phyloP scores from a whole-genome alignment of 2,888 invertebrate genomes.

The Poecilobothrus nobilitatus region DNA sequence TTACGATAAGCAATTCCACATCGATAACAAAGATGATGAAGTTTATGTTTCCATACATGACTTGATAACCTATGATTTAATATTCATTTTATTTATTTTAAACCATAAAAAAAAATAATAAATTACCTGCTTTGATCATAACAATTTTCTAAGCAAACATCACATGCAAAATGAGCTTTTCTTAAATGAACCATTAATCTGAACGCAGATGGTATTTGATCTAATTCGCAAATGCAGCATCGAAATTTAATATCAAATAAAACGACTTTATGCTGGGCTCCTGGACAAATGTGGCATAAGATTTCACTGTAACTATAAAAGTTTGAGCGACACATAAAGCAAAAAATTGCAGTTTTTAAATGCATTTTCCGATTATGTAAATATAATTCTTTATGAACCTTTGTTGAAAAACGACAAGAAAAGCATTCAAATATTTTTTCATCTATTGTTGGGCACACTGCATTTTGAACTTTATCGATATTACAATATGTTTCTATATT shows the following conservation, averaged over 20 bases:
- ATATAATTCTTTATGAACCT: constrained; percentile 75
- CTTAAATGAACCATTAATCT: constrained; percentile 80
- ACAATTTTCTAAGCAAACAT: constrained; percentile 76
- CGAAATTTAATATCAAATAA: constrained; percentile 58
- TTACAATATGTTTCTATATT: constrained; percentile 65
- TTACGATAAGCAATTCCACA: constrained; percentile 83
- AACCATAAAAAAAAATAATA: background rate
- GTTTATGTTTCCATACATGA: constrained; percentile 85
- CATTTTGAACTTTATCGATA: constrained; percentile 48
- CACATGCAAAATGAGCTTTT: constrained; percentile 76
- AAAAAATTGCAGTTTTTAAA: constrained; percentile 69
- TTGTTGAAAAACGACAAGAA: constrained; percentile 70
- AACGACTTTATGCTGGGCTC: constrained; percentile 47
- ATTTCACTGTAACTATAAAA: constrained; percentile 83
- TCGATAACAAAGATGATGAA: constrained; percentile 77
- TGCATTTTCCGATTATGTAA: constrained; percentile 81
- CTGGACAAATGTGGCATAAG: constrained; percentile 79
- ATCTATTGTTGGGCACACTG: constrained; percentile 30
- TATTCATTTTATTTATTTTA: background rate
- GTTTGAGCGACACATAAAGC: constrained; percentile 79
- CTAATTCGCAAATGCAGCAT: constrained; percentile 71
- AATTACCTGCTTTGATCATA: constrained; percentile 52
- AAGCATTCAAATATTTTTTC: constrained; percentile 76
- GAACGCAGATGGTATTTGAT: constrained; percentile 75
- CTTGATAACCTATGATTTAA: constrained; percentile 55